Evolutionary conservation across 2,113 vertebrate genomes (phyloP).

Genomic region (Dipodomys ordii): DNA sequence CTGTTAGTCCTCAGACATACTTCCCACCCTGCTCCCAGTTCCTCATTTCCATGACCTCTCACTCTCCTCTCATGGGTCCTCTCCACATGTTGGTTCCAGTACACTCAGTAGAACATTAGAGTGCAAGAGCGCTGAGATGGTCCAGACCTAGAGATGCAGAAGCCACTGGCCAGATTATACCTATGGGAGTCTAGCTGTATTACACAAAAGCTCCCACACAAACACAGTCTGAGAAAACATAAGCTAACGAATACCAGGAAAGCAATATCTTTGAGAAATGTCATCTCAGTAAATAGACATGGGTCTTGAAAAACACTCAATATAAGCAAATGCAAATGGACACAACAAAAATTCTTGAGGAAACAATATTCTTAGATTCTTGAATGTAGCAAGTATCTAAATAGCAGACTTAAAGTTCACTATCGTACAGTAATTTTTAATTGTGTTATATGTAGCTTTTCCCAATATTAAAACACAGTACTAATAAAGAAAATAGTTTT

Average conservation of each 20-base stretch:
- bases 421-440: neutral
- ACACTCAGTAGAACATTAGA: neutral
- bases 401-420: neutral
- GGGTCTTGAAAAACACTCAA: neutral
- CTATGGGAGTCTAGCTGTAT: too few relatives aligned
- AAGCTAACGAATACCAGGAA: neutral
- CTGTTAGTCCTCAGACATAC: neutral
- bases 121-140: neutral
- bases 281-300: neutral
- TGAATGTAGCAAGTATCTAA: neutral
- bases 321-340: neutral
- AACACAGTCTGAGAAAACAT: neutral
- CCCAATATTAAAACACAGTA: neutral
- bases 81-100: rapidly evolving
- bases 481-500: neutral
- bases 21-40: neutral
- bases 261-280: neutral
- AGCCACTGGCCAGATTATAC: neutral
- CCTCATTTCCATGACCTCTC: neutral
- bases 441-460: neutral
- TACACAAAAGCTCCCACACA: neutral
- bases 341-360: neutral
- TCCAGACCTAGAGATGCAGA: neutral
- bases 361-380: neutral
- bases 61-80: neutral